phyloP scores from a whole-genome alignment of 2,797 vertebrate genomes.

The Gadopsis marmoratus region DNA sequence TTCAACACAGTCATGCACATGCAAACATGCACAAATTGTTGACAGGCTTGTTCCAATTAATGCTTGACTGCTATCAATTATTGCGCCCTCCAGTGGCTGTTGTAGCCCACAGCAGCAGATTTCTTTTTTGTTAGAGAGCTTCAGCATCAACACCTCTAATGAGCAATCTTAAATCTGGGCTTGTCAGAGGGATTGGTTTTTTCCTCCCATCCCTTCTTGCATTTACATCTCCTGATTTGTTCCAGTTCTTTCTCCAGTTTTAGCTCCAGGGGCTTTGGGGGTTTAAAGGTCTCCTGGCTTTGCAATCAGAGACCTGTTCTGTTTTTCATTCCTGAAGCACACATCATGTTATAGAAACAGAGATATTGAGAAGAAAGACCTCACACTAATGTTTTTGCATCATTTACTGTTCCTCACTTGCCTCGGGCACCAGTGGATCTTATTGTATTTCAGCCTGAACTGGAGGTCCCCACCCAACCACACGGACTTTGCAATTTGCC shows the following conservation, averaged over 20 bases:
- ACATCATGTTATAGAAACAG: not conserved
- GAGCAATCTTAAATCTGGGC: slow-evolving; percentile 10
- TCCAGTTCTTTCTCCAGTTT: not conserved
- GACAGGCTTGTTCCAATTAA: slow-evolving; percentile 33
- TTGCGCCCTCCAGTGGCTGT: slow-evolving; percentile 29
- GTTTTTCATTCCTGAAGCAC: not conserved
- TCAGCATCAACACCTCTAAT: slow-evolving; percentile 26
- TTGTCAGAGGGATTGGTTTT: not conserved
- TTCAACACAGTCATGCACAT: slow-evolving; percentile 27
- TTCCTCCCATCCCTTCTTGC: not conserved
- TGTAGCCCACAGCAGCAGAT: slow-evolving; percentile 5
- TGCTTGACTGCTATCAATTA: slow-evolving; percentile 22
- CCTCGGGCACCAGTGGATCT: slow-evolving; percentile 25
- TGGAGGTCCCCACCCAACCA: not conserved
- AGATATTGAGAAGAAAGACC: slow-evolving; percentile 6
- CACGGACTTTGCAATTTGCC: slow-evolving; percentile 1
- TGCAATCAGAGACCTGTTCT: slow-evolving; percentile 8
- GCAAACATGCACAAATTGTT: slow-evolving; percentile 39
- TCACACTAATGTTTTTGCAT: slow-evolving; percentile 20
- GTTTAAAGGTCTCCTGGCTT: slow-evolving; percentile 16
- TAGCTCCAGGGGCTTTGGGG: not conserved
- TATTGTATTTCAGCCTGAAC: slow-evolving; percentile 14
- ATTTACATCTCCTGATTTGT: slow-evolving; percentile 14
- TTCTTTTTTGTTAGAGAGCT: not conserved
- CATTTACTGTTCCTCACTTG: slow-evolving; percentile 12